These are phyloP conservation scores for Leptura quadrifasciata DNA, from an alignment of 2,888 invertebrate genomes.

Conservation along the genomic window DNA sequence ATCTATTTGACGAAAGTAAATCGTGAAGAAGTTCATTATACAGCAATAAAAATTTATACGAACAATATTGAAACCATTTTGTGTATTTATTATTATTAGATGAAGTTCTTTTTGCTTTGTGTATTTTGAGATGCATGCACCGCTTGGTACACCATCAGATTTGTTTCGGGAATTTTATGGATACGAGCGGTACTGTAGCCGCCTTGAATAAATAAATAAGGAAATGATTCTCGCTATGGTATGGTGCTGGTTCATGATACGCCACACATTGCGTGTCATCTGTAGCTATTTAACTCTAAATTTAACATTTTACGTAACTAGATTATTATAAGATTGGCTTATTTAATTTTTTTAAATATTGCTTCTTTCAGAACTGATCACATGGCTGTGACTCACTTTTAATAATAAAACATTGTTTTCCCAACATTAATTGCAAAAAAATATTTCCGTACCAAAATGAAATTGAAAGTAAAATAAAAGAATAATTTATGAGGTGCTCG, in stretches of 20 bases:
- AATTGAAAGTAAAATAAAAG: no score
- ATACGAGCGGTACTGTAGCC: slow-evolving; percentile 68
- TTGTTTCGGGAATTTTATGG: slow-evolving; percentile 67
- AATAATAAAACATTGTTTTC: no score
- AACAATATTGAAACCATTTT: slow-evolving; percentile 46
- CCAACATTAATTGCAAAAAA: no score
- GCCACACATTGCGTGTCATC: slow-evolving; percentile 66
- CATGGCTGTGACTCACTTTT: neutral
- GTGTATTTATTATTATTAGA: slow-evolving; percentile 52
- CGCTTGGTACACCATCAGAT: slow-evolving; percentile 49
- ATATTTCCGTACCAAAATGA: no score
- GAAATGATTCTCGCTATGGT: slow-evolving; percentile 69
- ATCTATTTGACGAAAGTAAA: slow-evolving; percentile 23
- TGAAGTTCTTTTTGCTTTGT: slow-evolving; percentile 54
- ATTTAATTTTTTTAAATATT: slow-evolving; percentile 16
- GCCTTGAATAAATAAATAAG: slow-evolving; percentile 71
- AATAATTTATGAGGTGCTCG: no score
- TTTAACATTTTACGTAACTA: slow-evolving; percentile 49
- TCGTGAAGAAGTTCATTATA: slow-evolving; percentile 32
- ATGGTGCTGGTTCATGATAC: slow-evolving; percentile 60
- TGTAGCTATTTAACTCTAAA: slow-evolving; percentile 54
- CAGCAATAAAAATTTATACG: slow-evolving; percentile 40
- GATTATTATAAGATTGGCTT: slow-evolving; percentile 28
- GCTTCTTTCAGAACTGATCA: slow-evolving; percentile 4
- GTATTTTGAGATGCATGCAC: slow-evolving; percentile 52